phyloP scores from a whole-genome alignment of 2,797 vertebrate genomes.

The Prunella strophiata region DNA sequence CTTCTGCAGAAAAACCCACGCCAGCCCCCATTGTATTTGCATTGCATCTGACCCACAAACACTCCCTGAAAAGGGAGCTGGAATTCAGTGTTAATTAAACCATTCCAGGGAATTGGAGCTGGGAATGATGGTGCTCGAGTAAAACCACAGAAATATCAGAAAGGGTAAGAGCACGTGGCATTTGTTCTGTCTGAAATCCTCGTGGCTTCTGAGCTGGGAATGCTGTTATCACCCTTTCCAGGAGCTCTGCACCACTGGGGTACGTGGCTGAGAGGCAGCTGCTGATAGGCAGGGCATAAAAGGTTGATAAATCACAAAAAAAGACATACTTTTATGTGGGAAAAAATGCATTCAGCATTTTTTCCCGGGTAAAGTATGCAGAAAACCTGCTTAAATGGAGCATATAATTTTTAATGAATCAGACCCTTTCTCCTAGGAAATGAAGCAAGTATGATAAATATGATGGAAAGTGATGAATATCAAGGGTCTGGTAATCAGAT shows the following conservation, averaged over 20 bases:
- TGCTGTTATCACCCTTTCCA: background rate
- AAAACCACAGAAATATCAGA: background rate
- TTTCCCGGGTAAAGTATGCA: conserved; percentile 76
- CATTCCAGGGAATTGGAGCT: background rate
- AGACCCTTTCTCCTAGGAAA: conserved; percentile 76
- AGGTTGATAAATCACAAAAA: conserved; percentile 68
- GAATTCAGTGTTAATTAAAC: background rate
- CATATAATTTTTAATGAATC: conserved; percentile 82
- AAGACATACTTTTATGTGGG: conserved; percentile 46
- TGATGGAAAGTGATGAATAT: conserved; percentile 57
- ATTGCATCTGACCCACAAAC: background rate
- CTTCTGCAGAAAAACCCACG: background rate
- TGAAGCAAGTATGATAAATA: conserved; percentile 78
- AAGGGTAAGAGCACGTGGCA: background rate
- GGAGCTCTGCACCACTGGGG: background rate
- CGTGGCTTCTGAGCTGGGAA: background rate
- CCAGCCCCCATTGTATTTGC: background rate
- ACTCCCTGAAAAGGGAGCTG: background rate
- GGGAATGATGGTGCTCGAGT: background rate
- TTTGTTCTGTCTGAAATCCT: background rate
- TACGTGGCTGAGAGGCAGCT: background rate
- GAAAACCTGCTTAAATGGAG: conserved; percentile 79
- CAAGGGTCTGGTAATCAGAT: conserved; percentile 58
- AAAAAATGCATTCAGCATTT: conserved; percentile 69
- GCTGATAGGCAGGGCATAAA: conserved; percentile 17